Percentiles rank a stretch among this genome's conserved stretches.
phyloP scores from a whole-genome alignment of 2,888 invertebrate genomes.

The Andrena flavipes region DNA sequence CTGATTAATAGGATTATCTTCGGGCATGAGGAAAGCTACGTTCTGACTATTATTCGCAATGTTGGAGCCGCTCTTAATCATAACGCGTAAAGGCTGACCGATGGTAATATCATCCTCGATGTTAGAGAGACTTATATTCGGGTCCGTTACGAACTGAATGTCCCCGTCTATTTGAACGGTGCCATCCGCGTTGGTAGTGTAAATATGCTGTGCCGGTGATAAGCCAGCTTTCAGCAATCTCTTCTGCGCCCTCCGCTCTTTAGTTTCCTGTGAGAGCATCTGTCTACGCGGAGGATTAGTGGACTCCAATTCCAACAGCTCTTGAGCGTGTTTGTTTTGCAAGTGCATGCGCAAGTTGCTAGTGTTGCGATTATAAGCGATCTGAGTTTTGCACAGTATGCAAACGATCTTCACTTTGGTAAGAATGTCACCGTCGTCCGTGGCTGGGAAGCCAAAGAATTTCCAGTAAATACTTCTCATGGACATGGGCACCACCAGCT shows the following conservation, averaged over 20 bases:
- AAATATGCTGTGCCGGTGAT: constrained; percentile 80
- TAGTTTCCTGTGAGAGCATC: constrained; percentile 78
- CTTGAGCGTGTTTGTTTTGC: constrained; percentile 85
- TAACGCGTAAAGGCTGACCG: constrained; percentile 76
- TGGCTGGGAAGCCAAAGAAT: constrained; percentile 86
- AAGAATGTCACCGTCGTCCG: constrained; percentile 84
- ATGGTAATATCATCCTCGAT: constrained; percentile 81
- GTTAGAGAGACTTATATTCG: constrained; percentile 79
- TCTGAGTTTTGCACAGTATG: constrained; percentile 85
- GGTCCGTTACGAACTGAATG: constrained; percentile 84
- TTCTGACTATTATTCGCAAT: constrained; percentile 74
- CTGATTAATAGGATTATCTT: constrained; percentile 77
- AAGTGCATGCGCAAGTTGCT: constrained; percentile 86
- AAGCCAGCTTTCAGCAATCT: constrained; percentile 78
- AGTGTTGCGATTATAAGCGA: constrained; percentile 86
- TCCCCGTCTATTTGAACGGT: constrained; percentile 84
- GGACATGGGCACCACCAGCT: constrained; percentile 85
- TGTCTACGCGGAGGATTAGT: constrained; percentile 80
- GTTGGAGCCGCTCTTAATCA: constrained; percentile 75
- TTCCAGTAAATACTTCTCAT: constrained; percentile 86
- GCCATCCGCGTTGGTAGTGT: constrained; percentile 83
- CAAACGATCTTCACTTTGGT: constrained; percentile 85
- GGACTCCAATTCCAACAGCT: constrained; percentile 82
- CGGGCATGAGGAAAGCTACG: constrained; percentile 80
- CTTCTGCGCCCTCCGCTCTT: constrained; percentile 80